Percentiles rank a stretch among this genome's conserved stretches.
Evolutionary conservation across 2,888 invertebrate genomes (phyloP).

Genomic region (Amaurobius ferox): DNA sequence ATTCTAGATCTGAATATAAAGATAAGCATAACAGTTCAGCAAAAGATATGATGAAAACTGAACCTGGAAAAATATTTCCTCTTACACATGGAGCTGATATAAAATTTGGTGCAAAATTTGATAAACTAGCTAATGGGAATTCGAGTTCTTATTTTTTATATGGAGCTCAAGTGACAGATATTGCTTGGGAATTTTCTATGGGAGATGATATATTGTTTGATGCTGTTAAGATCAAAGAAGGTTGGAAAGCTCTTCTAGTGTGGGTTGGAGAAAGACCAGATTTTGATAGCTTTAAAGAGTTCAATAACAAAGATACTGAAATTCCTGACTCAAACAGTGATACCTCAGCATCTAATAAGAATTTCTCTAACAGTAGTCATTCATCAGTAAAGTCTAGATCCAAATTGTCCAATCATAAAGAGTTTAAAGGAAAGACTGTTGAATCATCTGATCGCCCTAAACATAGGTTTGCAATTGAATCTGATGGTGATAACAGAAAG

Average conservation of each 20-base stretch:
- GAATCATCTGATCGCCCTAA: no score
- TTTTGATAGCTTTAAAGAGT: no score
- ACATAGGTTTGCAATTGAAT: no score
- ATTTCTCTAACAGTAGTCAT: no score
- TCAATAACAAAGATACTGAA: no score
- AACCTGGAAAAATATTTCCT: slow-evolving; percentile 50
- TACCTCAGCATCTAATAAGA: no score
- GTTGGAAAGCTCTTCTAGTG: slow-evolving; percentile 45
- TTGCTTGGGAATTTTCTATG: slow-evolving; percentile 54
- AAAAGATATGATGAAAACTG: not conserved
- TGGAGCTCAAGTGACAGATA: slow-evolving; percentile 40
- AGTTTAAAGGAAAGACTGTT: no score
- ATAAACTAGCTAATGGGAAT: slow-evolving; percentile 49
- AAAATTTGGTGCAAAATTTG: slow-evolving; percentile 42
- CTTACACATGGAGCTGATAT: slow-evolving; percentile 18
- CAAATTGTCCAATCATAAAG: no score
- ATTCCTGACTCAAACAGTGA: no score
- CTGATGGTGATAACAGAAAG: no score
- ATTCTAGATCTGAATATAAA: not conserved
- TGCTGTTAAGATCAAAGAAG: slow-evolving; percentile 35
- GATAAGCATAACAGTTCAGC: not conserved
- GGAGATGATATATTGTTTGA: slow-evolving; percentile 45
- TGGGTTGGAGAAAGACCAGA: slow-evolving; percentile 57
- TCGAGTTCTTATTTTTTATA: slow-evolving; percentile 36
- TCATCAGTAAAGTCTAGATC: no score